A percentile compares a stretch with the other conserved stretches of the same genome.
These are phyloP conservation scores for Helobdella robusta DNA, from an alignment of 2,888 invertebrate genomes.

Conservation along the genomic window DNA sequence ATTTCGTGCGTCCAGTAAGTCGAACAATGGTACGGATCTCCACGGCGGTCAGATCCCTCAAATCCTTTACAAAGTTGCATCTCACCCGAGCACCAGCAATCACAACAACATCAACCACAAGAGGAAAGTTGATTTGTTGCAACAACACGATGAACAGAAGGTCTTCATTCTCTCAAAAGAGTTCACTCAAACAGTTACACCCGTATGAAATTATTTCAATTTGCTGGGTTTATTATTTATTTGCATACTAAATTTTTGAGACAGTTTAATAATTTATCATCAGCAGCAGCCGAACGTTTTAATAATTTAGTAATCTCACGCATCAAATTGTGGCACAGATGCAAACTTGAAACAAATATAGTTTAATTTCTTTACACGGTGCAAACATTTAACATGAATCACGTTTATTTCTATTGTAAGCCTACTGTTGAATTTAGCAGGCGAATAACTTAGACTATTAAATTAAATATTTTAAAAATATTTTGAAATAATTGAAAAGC, in stretches of 20 bases:
- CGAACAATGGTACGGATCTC: conserved; percentile 95
- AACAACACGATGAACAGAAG: conserved; percentile 59
- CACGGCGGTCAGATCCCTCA: conserved; percentile 96
- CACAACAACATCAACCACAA: neutral
- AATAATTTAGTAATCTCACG: neutral
- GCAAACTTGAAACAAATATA: too few species aligned
- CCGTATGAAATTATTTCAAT: conserved; percentile 49
- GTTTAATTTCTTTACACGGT: too few species aligned
- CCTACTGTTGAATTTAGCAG: too few species aligned
- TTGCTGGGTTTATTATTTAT: neutral
- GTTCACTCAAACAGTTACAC: conserved; percentile 74
- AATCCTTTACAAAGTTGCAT: conserved; percentile 57
- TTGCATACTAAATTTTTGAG: neutral
- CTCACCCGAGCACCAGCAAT: conserved; percentile 5
- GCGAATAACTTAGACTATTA: too few species aligned
- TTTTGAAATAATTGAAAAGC: too few species aligned
- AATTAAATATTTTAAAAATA: too few species aligned
- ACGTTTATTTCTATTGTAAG: too few species aligned
- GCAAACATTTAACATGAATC: too few species aligned
- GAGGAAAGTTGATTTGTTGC: too few species aligned
- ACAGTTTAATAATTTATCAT: neutral
- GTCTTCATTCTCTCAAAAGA: conserved; percentile 76
- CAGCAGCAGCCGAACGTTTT: neutral
- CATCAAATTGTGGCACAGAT: too few species aligned
- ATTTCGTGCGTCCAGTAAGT: conserved; percentile 90